phyloP scores from a whole-genome alignment of 2,888 invertebrate species.

The Nycteola revayana region DNA sequence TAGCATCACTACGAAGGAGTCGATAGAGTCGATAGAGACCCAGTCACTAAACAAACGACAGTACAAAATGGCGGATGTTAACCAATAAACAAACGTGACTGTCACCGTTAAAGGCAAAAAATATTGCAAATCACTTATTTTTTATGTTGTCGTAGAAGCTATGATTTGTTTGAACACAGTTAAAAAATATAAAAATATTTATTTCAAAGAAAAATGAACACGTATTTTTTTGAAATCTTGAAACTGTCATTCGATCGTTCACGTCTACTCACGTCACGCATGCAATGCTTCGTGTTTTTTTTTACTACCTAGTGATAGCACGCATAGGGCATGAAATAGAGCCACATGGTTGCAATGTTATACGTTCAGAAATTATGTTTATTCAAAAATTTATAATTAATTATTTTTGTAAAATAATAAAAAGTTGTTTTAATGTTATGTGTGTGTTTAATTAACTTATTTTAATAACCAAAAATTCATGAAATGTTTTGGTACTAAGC shows the following conservation, averaged over 20 bases:
- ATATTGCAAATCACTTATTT: constrained; percentile 49
- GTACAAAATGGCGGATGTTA: constrained; percentile 82
- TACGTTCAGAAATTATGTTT: too few relatives aligned
- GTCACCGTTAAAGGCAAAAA: constrained; percentile 58
- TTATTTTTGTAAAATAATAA: too few relatives aligned
- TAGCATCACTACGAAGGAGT: constrained; percentile 63
- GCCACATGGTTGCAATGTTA: too few relatives aligned
- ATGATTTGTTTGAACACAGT: constrained; percentile 54
- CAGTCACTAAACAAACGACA: constrained; percentile 82
- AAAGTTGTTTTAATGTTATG: too few relatives aligned
- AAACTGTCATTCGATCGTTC: constrained; percentile 75
- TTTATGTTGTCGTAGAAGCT: constrained; percentile 39
- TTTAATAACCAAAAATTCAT: too few relatives aligned
- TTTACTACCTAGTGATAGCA: too few relatives aligned
- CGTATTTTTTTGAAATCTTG: constrained; percentile 65
- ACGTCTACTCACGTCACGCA: constrained; percentile 61
- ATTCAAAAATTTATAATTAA: too few relatives aligned
- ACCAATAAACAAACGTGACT: constrained; percentile 81
- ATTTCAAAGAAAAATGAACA: constrained; percentile 59
- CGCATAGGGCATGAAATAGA: too few relatives aligned
- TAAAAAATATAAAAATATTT: constrained; percentile 70
- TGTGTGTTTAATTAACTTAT: too few relatives aligned
- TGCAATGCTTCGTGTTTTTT: constrained; percentile 39
- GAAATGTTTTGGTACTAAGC: too few relatives aligned
- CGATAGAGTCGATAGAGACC: constrained; percentile 44